Percentiles rank a stretch among this genome's conserved stretches.
Evolutionary conservation across 1,140 invertebrate species (phyloP).

Genomic region (Portunus trituberculatus): DNA sequence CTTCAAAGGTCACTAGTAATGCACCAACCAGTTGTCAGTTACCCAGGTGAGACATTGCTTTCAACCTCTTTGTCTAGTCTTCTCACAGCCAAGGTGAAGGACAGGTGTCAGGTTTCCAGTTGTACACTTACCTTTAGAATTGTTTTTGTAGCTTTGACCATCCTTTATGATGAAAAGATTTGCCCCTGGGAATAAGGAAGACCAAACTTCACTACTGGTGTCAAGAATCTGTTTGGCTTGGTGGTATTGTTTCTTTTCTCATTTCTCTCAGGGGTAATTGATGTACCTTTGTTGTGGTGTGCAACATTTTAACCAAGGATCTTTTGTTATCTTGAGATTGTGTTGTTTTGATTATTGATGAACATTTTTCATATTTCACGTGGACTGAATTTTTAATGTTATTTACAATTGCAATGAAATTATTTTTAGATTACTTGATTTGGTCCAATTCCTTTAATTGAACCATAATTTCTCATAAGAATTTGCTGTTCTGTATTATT

Average conservation of each 20-base stretch:
- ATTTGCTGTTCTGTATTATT: neutral
- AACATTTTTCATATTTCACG: no score
- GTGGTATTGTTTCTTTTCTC: no score
- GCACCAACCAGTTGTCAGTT: neutral
- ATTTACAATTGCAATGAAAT: no score
- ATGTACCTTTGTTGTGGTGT: neutral
- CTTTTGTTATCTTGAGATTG: neutral
- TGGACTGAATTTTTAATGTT: no score
- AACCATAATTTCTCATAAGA: no score
- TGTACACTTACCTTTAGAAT: neutral
- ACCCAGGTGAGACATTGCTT: neutral
- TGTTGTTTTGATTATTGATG: no score
- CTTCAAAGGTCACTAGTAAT: neutral
- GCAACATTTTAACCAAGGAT: neutral
- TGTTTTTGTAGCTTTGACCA: neutral
- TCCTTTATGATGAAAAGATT: neutral
- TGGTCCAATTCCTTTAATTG: no score
- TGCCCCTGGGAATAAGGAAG: no score
- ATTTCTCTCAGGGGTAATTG: no score
- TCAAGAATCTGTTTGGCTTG: no score
- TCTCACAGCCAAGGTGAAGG: neutral
- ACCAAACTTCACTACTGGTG: no score
- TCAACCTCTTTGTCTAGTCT: constrained; percentile 13
- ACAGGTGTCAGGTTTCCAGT: neutral
- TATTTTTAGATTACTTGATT: no score